A percentile compares a stretch with the other conserved stretches of the same genome.
phyloP scores from a whole-genome alignment of 1,140 invertebrate genomes.

The Littorina saxatilis region DNA sequence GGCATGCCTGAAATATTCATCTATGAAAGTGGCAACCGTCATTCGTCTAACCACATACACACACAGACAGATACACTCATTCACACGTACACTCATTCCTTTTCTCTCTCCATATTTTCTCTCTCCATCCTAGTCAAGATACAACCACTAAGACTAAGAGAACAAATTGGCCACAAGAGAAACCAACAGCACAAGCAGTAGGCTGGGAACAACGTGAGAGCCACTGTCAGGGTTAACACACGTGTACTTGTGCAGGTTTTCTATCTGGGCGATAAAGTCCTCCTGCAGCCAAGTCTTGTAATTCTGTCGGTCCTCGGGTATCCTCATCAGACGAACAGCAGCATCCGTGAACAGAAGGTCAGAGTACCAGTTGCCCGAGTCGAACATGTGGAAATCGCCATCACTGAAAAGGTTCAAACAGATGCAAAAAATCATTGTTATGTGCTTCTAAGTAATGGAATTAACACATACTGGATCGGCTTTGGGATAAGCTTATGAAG shows the following conservation, averaged over 20 bases:
- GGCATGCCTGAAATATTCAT: no score
- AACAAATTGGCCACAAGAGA: slow-evolving; percentile 18
- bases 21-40: no score
- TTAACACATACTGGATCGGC: neutral
- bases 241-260: slow-evolving; percentile 66
- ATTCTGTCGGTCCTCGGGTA: slow-evolving; percentile 60
- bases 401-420: slow-evolving; percentile 59
- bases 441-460: no score
- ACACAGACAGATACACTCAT: neutral
- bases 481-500: no score
- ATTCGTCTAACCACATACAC: no score
- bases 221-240: slow-evolving; percentile 57
- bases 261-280: slow-evolving; percentile 65
- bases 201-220: slow-evolving; percentile 23
- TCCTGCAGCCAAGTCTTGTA: slow-evolving; percentile 65
- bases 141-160: neutral
- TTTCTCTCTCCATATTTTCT: no score
- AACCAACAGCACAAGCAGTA: slow-evolving; percentile 27
- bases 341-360: slow-evolving; percentile 74
- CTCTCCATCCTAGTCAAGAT: no score
- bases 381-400: slow-evolving; percentile 74
- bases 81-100: neutral
- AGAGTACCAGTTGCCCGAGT: slow-evolving; percentile 70
- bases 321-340: slow-evolving; percentile 68
- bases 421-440: neutral